Percentiles rank a stretch among this genome's conserved stretches.
Conservation (phyloP, 2,888 invertebrate genomes). For the Calephelis perditalis region DNA sequence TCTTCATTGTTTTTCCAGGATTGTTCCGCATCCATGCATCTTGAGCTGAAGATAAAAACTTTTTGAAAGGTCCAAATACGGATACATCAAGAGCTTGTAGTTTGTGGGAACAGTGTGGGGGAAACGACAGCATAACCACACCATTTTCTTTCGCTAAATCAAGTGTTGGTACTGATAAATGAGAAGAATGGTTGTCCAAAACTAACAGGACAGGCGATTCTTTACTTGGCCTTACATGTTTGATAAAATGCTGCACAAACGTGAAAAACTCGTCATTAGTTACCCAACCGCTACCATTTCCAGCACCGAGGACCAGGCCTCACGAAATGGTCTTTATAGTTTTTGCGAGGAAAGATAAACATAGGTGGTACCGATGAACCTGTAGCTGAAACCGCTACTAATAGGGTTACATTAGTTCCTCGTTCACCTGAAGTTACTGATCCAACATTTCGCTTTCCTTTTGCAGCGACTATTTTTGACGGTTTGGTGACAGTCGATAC, state of each 20-base stretch:
- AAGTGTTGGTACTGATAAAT: slow-evolving; percentile 16
- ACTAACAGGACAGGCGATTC: slow-evolving; percentile 12
- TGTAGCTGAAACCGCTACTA: slow-evolving; percentile 21
- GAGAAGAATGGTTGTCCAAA: slow-evolving; percentile 17
- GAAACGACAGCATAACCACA: slow-evolving; percentile 13
- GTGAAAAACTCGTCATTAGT: slow-evolving; percentile 19
- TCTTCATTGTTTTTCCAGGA: too few species aligned
- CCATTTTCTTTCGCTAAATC: slow-evolving; percentile 16
- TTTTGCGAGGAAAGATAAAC: slow-evolving; percentile 23
- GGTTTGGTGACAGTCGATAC: slow-evolving; percentile 22
- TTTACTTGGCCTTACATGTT: slow-evolving; percentile 19
- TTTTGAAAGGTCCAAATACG: too few species aligned
- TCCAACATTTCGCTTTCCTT: slow-evolving; percentile 19
- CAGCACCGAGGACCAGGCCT: slow-evolving; percentile 23
- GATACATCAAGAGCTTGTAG: too few species aligned
- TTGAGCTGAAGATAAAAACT: too few species aligned
- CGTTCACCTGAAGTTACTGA: slow-evolving; percentile 25
- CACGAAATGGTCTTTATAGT: slow-evolving; percentile 15
- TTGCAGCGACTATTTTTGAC: slow-evolving; percentile 22
- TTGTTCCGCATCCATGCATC: too few species aligned
- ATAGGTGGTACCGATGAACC: slow-evolving; percentile 23
- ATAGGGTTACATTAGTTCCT: slow-evolving; percentile 20
- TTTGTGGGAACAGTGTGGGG: too few species aligned
- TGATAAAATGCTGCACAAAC: slow-evolving; percentile 23
- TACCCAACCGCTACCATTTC: slow-evolving; percentile 22